These are phyloP conservation scores for Cryptops parisi DNA, from an alignment of 2,888 invertebrate genomes.

Conservation along the genomic window DNA sequence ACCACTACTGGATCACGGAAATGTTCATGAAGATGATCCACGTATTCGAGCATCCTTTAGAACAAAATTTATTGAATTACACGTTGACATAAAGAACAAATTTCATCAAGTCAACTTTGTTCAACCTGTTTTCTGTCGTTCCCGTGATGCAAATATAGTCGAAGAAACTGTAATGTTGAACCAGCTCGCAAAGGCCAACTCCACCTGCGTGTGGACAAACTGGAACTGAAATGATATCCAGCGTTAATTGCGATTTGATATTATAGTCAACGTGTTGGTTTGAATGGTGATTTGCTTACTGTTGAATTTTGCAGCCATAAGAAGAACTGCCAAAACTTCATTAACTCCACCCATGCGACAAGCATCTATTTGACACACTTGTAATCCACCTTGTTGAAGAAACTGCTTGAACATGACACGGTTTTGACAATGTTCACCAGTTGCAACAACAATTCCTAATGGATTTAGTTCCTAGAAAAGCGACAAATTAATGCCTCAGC, in stretches of 20 bases:
- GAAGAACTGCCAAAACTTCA: conserved; percentile 69
- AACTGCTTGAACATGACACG: conserved; percentile 85
- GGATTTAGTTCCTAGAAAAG: conserved; percentile 41
- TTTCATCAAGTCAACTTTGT: not conserved
- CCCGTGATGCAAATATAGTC: conserved; percentile 61
- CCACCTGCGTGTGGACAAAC: conserved; percentile 94
- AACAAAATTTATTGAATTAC: not conserved
- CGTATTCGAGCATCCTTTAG: conserved; percentile 54
- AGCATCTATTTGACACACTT: conserved; percentile 81
- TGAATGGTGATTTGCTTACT: conserved; percentile 39
- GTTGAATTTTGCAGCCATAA: conserved; percentile 73
- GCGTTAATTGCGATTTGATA: too few species aligned
- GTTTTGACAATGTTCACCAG: conserved; percentile 85
- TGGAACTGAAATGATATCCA: conserved; percentile 64
- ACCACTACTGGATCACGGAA: conserved; percentile 59
- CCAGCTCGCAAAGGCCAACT: conserved; percentile 83
- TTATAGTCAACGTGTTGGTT: too few species aligned
- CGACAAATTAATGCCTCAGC: too few species aligned
- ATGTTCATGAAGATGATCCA: conserved; percentile 81
- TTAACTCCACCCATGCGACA: conserved; percentile 77
- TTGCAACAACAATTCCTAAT: conserved; percentile 68
- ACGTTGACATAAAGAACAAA: not conserved
- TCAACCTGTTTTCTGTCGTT: conserved; percentile 44
- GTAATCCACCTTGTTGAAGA: conserved; percentile 59
- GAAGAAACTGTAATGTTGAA: conserved; percentile 81